These are phyloP conservation scores for Hybos culiciformis DNA, from an alignment of 2,888 invertebrate species.

Conservation along the genomic window DNA sequence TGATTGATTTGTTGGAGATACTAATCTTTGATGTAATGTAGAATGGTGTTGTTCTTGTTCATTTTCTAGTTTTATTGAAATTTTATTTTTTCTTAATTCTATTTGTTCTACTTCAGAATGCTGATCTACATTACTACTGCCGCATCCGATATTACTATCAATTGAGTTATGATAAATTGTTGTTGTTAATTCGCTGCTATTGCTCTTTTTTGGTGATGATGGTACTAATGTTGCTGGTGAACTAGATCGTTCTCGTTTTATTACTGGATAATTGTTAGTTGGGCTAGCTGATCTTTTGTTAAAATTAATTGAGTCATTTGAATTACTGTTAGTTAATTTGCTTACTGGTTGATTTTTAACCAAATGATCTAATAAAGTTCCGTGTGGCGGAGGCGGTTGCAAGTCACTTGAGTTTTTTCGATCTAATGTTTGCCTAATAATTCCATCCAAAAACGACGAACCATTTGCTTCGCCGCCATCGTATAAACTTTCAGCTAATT, in stretches of 20 bases:
- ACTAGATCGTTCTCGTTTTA: slow-evolving; percentile 42
- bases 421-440: slow-evolving; percentile 69
- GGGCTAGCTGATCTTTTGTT: slow-evolving; percentile 32
- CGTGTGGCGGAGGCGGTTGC: slow-evolving; percentile 33
- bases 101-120: too few species aligned
- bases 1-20: slow-evolving; percentile 8
- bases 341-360: slow-evolving; percentile 41
- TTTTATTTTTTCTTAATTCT: slow-evolving; percentile 13
- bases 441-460: slow-evolving; percentile 59
- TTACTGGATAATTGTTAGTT: slow-evolving; percentile 22
- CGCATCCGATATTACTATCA: not conserved
- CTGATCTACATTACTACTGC: not conserved
- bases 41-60: not conserved
- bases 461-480: slow-evolving; percentile 52
- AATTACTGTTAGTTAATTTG: not conserved
- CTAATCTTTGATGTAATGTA: not conserved
- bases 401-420: slow-evolving; percentile 40
- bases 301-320: slow-evolving; percentile 1
- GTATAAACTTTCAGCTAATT: slow-evolving; percentile 51
- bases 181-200: slow-evolving; percentile 16
- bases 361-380: slow-evolving; percentile 48
- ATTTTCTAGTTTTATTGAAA: slow-evolving; percentile 9
- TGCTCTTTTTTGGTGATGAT: slow-evolving; percentile 14
- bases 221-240: slow-evolving; percentile 14
- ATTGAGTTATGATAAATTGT: not conserved